These are phyloP conservation scores for Neolamprologus cancellatus DNA, from an alignment of 2,113 vertebrate genomes.

Conservation along the genomic window DNA sequence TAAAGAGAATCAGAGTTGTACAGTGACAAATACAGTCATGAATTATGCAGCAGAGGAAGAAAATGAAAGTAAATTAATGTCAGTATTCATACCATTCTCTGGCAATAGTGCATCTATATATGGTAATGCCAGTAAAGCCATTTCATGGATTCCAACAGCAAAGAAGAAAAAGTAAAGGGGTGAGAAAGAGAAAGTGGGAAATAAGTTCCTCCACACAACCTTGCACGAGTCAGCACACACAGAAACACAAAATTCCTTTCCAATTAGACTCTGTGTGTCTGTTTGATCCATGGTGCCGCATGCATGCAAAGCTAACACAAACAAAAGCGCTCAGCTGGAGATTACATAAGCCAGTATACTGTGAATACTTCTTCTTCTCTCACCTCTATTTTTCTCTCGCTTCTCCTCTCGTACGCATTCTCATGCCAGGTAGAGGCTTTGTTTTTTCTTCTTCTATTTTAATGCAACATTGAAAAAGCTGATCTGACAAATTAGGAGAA, in stretches of 20 bases:
- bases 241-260: not conserved
- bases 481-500: not conserved
- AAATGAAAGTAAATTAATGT: not conserved
- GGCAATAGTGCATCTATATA: not conserved
- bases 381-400: not conserved
- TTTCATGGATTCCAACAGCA: not conserved
- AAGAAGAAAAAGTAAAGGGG: not conserved
- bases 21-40: constrained; percentile 8
- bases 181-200: not conserved
- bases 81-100: not conserved
- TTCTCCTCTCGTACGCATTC: not conserved
- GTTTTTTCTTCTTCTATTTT: not conserved
- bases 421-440: not conserved
- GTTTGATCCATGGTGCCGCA: constrained; percentile 44
- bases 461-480: not conserved
- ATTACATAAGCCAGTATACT: constrained; percentile 39
- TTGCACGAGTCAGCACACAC: not conserved
- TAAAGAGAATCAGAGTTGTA: constrained; percentile 4
- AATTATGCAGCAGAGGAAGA: constrained; percentile 37
- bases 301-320: constrained; percentile 46
- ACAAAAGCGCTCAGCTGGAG: constrained; percentile 29
- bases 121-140: not conserved
- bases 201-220: not conserved
- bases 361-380: constrained; percentile 3
- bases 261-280: constrained; percentile 50